Base-by-base conservation (phyloP, 2,113 vertebrate species). In the Psilopsiagon aurifrons region DNA sequence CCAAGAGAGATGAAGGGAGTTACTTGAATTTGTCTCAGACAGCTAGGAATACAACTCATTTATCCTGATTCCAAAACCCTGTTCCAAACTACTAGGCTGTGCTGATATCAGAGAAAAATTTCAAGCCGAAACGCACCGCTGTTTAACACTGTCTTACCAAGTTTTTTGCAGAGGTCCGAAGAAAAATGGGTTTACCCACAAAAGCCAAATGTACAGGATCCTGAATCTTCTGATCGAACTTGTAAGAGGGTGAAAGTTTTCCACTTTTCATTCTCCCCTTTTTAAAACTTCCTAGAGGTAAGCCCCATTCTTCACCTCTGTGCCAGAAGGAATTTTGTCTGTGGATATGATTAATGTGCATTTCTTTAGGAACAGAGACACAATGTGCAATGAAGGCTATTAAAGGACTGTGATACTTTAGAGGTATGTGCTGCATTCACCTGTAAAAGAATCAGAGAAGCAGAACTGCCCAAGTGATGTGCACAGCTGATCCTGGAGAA, bases 1-100 rank as follows among this genome's bases (percentile, higher is more conserved):
- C 85, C 76, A 88, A 60, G 35, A 83, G 68, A 83, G 39, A 92
- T 76, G 68, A 88, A 94, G 73, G 35, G 47, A 90, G 46, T 90
- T 73, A 87, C 74, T 41, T 70, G 73, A 39, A 70, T 90, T 94
- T 86, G 86, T 84, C 57, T 77, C 51, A 92, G 84, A 76, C 67
- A 83, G 35, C 47, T 90, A 91, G 22, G 84, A 92, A 88, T 31
- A 92, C 28, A 90, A 35, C 22, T 54, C 27, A 86, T 82, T 91
- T 74, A 82, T 70, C 88, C 46, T 39, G 79, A 86, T 59, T 92
- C 66, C 7, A 7, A 88, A 90, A 62, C 64, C 10, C 23, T 49
- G 31, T 71, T 90, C 78, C 78, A 77, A 70, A 70, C 31, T 82
- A 92, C 3, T 3, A 76, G 62, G 76, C n/a, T 66, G n/a, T 39